Evolutionary conservation across 2,797 vertebrate genomes (phyloP).

Genomic region (Anas flavirostris): DNA sequence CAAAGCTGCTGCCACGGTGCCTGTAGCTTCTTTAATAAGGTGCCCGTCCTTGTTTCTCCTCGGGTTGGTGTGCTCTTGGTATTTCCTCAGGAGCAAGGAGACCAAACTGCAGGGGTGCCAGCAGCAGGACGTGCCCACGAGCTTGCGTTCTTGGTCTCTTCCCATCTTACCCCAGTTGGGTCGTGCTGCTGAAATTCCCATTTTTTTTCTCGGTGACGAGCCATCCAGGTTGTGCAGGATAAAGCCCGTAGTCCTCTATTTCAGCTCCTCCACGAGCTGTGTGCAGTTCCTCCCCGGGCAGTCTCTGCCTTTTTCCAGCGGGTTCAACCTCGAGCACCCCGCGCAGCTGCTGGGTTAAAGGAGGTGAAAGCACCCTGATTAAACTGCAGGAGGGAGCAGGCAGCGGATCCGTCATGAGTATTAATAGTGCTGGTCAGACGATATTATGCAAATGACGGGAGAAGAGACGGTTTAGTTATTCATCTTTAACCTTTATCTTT

Average conservation of each 20-base stretch:
- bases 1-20: background rate
- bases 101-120: background rate
- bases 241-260: rapidly evolving
- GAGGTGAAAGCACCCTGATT: slow-evolving; percentile 9
- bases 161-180: rapidly evolving
- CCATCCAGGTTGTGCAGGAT: background rate
- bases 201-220: rapidly evolving
- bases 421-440: background rate
- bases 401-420: background rate
- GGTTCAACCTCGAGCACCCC: rapidly evolving
- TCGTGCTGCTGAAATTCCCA: rapidly evolving
- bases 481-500: slow-evolving; percentile 52
- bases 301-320: background rate
- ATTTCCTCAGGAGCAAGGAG: background rate
- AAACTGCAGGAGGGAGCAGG: background rate
- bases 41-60: background rate
- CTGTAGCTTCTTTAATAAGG: background rate
- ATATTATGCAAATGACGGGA: background rate
- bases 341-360: background rate
- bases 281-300: background rate
- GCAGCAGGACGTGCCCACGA: rapidly evolving
- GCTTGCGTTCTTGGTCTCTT: rapidly evolving
- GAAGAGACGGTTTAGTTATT: slow-evolving; percentile 14
- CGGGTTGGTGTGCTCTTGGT: too few relatives aligned
- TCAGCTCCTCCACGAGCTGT: background rate